Evolutionary conservation across 2,113 vertebrate genomes (phyloP).

Genomic region (Nibea coibor): DNA sequence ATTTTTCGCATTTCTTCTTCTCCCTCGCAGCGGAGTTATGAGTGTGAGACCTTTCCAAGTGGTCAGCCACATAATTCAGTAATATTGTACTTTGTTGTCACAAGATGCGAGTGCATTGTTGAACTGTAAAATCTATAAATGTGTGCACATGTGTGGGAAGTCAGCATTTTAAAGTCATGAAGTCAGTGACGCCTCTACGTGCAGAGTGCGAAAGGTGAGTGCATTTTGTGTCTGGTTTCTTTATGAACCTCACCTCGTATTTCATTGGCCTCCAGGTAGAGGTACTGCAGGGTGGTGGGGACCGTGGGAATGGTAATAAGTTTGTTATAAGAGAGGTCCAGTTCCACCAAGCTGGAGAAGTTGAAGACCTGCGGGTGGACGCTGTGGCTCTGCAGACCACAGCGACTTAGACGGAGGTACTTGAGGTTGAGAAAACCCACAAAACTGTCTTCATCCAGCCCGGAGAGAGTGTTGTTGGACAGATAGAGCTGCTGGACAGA

Average conservation of each 20-base stretch:
- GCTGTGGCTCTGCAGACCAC: conserved; percentile 64
- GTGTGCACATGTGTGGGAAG: neutral
- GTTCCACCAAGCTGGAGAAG: conserved; percentile 81
- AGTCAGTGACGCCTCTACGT: neutral
- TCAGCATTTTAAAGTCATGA: conserved; percentile 3
- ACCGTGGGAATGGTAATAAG: conserved; percentile 77
- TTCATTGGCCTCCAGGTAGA: conserved; percentile 84
- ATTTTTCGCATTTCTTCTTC: conserved; percentile 64
- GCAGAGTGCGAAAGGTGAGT: conserved; percentile 5
- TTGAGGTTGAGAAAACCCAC: conserved; percentile 66
- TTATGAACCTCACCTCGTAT: conserved; percentile 77
- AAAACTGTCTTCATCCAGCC: conserved; percentile 72
- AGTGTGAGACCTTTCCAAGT: conserved; percentile 5
- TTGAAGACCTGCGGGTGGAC: conserved; percentile 75
- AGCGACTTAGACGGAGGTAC: conserved; percentile 80
- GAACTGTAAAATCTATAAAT: conserved; percentile 1
- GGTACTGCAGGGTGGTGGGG: conserved; percentile 80
- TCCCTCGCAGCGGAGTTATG: conserved; percentile 22
- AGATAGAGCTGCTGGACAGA: conserved; percentile 84
- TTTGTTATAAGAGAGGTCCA: conserved; percentile 85
- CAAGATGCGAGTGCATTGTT: neutral
- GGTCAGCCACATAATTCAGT: conserved; percentile 7
- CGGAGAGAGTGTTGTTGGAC: conserved; percentile 78
- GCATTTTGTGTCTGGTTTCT: neutral
- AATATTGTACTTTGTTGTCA: neutral